Conservation (phyloP, 2,797 vertebrate species). For the Sebastes cheni region DNA sequence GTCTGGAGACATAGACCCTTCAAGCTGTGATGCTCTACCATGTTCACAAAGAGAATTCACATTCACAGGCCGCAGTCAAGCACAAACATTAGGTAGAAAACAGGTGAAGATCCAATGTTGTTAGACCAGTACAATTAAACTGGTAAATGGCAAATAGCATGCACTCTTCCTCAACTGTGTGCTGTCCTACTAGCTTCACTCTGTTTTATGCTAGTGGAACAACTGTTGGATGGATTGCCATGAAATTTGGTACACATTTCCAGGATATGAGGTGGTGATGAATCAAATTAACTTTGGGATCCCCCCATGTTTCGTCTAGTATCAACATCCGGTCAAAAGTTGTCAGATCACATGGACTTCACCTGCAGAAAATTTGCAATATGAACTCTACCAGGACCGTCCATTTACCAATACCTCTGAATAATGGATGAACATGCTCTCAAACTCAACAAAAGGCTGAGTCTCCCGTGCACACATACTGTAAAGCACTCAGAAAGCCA, state of each 20-base stretch:
- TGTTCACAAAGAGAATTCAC: neutral
- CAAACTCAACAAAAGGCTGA: constrained; percentile 56
- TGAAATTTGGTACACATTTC: neutral
- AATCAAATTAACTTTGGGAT: neutral
- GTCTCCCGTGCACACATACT: constrained; percentile 42
- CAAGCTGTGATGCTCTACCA: neutral
- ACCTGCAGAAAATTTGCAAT: constrained; percentile 23
- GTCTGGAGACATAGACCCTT: neutral
- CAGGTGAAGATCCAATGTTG: neutral
- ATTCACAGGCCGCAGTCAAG: neutral
- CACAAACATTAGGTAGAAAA: neutral
- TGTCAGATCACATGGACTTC: neutral
- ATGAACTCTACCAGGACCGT: constrained; percentile 40
- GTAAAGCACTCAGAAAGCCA: constrained; percentile 57
- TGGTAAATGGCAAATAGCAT: neutral
- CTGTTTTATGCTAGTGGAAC: neutral
- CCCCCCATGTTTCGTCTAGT: neutral
- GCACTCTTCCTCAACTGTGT: neutral
- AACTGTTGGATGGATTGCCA: neutral
- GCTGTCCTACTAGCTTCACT: neutral
- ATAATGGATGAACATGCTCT: constrained; percentile 74
- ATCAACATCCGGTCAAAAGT: neutral
- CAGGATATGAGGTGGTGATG: neutral
- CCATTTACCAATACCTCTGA: constrained; percentile 69
- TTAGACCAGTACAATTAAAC: neutral